A percentile compares a stretch with the other conserved stretches of the same genome.
These are phyloP conservation scores for Geotrupes spiniger DNA, from an alignment of 2,888 invertebrate genomes.

Conservation along the genomic window DNA sequence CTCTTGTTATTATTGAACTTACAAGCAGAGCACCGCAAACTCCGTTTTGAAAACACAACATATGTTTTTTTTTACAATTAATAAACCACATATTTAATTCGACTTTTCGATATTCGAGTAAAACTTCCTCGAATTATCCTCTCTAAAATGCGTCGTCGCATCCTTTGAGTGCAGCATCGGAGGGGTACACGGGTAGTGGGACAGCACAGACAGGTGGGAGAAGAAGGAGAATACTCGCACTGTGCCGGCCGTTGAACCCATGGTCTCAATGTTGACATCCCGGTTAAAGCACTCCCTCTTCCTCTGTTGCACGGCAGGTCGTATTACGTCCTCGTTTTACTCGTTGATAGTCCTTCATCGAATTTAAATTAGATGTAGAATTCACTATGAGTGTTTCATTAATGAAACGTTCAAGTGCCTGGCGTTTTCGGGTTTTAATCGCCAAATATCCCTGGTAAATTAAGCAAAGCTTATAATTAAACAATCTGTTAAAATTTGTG, in stretches of 20 bases:
- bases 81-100: no score
- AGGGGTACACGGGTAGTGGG: slow-evolving; percentile 11
- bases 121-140: background rate
- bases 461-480: no score
- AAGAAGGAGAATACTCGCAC: slow-evolving; percentile 42
- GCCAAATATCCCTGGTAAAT: no score
- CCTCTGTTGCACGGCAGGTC: slow-evolving; percentile 8
- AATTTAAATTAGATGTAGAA: background rate
- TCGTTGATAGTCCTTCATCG: background rate
- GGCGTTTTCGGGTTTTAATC: no score
- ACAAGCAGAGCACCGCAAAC: no score
- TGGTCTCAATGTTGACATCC: slow-evolving; percentile 48
- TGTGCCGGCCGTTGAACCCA: slow-evolving; percentile 47
- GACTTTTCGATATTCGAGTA: background rate
- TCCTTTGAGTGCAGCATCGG: slow-evolving; percentile 7
- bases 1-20: background rate
- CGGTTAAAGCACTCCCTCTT: slow-evolving; percentile 28
- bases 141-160: background rate
- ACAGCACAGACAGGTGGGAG: slow-evolving; percentile 10
- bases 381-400: background rate
- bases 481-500: no score
- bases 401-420: slow-evolving; percentile 1
- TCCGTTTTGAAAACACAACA: no score
- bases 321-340: slow-evolving; percentile 10
- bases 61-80: no score